Base-by-base conservation (phyloP, 2,113 vertebrate genomes). In the Dicentrarchus labrax region DNA sequence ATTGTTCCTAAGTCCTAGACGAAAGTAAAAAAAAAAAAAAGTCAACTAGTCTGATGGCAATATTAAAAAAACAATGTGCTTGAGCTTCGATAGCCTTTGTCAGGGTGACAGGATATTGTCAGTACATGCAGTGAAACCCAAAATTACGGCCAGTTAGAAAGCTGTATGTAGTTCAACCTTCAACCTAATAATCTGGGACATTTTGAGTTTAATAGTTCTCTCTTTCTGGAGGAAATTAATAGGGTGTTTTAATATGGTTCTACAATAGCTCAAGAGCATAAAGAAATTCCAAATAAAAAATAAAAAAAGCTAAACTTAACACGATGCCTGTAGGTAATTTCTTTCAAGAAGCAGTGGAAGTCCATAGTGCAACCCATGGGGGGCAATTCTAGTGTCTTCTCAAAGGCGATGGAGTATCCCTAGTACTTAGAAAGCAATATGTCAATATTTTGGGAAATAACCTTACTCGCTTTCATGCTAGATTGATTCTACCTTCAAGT, bases 121-220 rank as follows among this genome's bases (percentile, higher is more conserved):
- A 7, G 6, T 57, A 30, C 21, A 50, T 68, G 4, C 17, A 53
- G 39, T 36, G 16, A 61, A 60, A 54, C 19, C 8, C 11, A 50
- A 51, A 67, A 60, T 82, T 7, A 38, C 21, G 19, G 60, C 54
- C 22, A 62, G 48, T 68, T 64, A 41, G 39, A 39, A 19, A 43
- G 8, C 43, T 1, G 1, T 19, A 50, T 61, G 51, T 19, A 22
- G n/a, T 15, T 41, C 38, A 5, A 66, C 48, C 24, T 76, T 64
- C 16, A 62, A 6, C 3, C 16, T 61, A 15, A 71, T n/a, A 41
- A 71, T 41, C 10, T 57, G 30, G 12, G n/a, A 47, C 47, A 59
- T 16, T 21, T 15, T 2, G 5, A 22, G 8, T 50, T 59, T 54
- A 5, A 61, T 53, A 10, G 11, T 36, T 53, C 61, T 9, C 45